These are phyloP conservation scores for Stenoptilia bipunctidactyla DNA, from an alignment of 2,888 invertebrate species.

Conservation along the genomic window DNA sequence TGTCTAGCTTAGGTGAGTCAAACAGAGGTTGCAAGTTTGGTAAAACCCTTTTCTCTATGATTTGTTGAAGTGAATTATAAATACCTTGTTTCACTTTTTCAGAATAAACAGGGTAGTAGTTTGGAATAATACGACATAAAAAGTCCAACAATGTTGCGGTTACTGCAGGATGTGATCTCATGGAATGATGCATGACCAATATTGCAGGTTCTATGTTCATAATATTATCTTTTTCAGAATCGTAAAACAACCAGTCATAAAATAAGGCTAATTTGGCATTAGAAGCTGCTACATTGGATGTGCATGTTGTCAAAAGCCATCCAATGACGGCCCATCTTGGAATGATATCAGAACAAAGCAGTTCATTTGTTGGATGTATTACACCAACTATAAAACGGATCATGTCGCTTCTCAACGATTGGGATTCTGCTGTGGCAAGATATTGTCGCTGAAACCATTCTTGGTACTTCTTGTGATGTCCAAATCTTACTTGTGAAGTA, in stretches of 20 bases:
- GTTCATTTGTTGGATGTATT: constrained; percentile 93
- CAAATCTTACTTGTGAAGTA: constrained; percentile 87
- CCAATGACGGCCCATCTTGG: constrained; percentile 96
- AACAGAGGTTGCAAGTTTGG: constrained; percentile 88
- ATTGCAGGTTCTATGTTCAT: constrained; percentile 97
- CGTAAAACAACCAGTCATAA: constrained; percentile 95
- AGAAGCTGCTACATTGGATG: constrained; percentile 88
- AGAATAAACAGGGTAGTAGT: constrained; percentile 84
- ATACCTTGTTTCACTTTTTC: constrained; percentile 86
- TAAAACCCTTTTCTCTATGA: constrained; percentile 91
- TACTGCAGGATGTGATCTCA: constrained; percentile 91
- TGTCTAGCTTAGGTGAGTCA: constrained; percentile 88
- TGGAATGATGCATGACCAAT: constrained; percentile 93
- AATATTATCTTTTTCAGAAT: constrained; percentile 91
- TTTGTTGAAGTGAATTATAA: constrained; percentile 85
- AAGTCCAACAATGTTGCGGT: constrained; percentile 93
- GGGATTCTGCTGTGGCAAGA: constrained; percentile 91
- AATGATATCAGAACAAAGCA: constrained; percentile 93
- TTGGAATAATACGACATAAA: constrained; percentile 89
- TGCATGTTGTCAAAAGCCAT: constrained; percentile 92
- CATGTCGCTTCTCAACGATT: constrained; percentile 91
- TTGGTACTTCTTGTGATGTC: constrained; percentile 92
- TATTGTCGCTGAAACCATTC: constrained; percentile 96
- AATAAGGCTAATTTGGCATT: constrained; percentile 93
- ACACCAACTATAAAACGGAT: constrained; percentile 94